Percentiles rank a stretch among this genome's conserved stretches.
These are phyloP conservation scores for Colletes gigas DNA, from an alignment of 1,140 invertebrate species.

Conservation along the genomic window DNA sequence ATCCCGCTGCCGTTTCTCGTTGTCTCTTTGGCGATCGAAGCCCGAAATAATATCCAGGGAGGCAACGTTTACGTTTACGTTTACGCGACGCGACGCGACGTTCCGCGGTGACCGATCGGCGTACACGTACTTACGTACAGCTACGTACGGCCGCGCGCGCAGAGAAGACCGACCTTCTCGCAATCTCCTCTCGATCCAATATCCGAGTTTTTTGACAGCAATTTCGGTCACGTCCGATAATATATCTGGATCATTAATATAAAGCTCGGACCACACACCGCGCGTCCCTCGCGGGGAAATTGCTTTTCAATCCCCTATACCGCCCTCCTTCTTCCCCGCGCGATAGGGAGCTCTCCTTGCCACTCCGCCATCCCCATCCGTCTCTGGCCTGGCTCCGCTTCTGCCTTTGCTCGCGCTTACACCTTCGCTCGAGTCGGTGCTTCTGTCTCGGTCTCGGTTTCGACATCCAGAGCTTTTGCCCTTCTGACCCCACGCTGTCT, in stretches of 20 bases:
- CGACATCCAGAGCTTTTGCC: not conserved
- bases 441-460: not conserved
- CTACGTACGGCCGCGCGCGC: slow-evolving; percentile 1
- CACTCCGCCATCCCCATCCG: slow-evolving; percentile 53
- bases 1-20: not conserved
- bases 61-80: not conserved
- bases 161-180: slow-evolving; percentile 72
- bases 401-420: not conserved
- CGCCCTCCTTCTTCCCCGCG: slow-evolving; percentile 38
- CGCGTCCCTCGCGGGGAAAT: slow-evolving; percentile 80
- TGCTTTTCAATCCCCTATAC: slow-evolving; percentile 81
- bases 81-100: not conserved
- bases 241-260: slow-evolving; percentile 83
- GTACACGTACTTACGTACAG: slow-evolving; percentile 1
- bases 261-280: slow-evolving; percentile 77
- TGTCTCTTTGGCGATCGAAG: not conserved
- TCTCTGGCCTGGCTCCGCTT: slow-evolving; percentile 31
- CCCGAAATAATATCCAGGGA: slow-evolving; percentile 20
- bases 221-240: slow-evolving; percentile 83
- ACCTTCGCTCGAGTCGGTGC: not conserved
- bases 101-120: slow-evolving; percentile 48
- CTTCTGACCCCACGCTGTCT: not conserved
- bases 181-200: slow-evolving; percentile 81
- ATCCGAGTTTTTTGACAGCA: slow-evolving; percentile 83
- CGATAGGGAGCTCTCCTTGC: slow-evolving; percentile 56